phyloP scores from a whole-genome alignment of 2,888 invertebrate genomes.

The Nipponacmea schrenckii region DNA sequence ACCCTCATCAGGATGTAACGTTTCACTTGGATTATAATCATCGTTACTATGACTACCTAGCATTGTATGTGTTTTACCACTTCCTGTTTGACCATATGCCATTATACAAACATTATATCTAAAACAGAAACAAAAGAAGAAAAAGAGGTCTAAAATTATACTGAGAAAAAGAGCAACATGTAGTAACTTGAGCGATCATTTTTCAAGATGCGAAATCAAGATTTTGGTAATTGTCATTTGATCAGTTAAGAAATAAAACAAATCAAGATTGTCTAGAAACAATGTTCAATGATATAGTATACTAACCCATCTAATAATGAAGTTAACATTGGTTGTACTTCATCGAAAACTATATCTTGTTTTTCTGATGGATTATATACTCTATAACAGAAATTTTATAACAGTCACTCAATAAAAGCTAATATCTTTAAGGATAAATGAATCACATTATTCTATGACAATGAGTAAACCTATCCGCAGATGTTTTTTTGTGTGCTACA shows the following conservation, averaged over 20 bases:
- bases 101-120: constrained; percentile 65
- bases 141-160: background rate
- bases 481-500: no score
- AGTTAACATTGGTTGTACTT: constrained; percentile 62
- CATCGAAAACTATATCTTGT: constrained; percentile 59
- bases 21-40: constrained; percentile 50
- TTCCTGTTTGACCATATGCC: constrained; percentile 64
- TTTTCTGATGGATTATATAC: constrained; percentile 51
- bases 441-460: no score
- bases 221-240: background rate
- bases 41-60: constrained; percentile 59
- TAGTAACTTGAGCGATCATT: no score
- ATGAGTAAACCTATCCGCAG: no score
- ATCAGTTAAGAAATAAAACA: no score
- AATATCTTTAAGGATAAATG: no score
- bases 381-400: constrained; percentile 31
- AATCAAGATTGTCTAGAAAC: no score
- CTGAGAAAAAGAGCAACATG: background rate
- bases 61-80: constrained; percentile 64
- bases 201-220: background rate
- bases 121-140: constrained; percentile 12
- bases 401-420: no score
- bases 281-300: background rate
- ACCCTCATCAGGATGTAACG: constrained; percentile 59
- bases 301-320: constrained; percentile 61